Base-by-base conservation (phyloP, 2,113 vertebrate genomes). In the Gnathonemus longibarbis region DNA sequence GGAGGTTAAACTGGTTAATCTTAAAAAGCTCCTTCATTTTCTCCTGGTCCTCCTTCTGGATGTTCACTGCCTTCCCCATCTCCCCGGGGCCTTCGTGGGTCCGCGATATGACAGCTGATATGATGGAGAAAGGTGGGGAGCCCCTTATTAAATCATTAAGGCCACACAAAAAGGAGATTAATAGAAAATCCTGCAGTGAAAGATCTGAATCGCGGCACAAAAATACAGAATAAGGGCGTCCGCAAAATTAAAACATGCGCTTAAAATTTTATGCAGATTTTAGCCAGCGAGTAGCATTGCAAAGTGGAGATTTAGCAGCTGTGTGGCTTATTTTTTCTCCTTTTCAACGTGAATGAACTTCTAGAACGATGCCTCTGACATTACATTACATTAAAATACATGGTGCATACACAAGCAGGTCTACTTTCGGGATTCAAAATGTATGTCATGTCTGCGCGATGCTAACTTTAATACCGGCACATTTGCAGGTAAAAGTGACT, bases 21-120 rank as follows among this genome's bases (percentile, higher is more conserved):
- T 99, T 99, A 91, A 99, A 99, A 17, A 99, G 95, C 91, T 99
- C 98, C 91, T 98, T 99, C 98, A 99, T 99, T 95, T 97, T 99
- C 92, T 99, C 98, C 93, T 99, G 98, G 52, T 99, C 96, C 2
- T 98, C 97, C 92, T 96, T 99, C 1, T 97, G 97, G 87, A 99
- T 97, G 83, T 97, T 94, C 62, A 99, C 98, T 0, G 98, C 97
- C 91, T 98, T 99, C 13, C 98, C 98, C 98, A 99, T 98, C 94
- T 99, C 98, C 46, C 98, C 98, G 0, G 98, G 98, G 6, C 98
- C 98, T 91, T 99, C 98, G 21, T 97, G 97, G 92, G 93, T 96
- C 90, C 98, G 96, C 31, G 98, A 99, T 90, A 99, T 99, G 6
- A 97, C 98, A 15, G 98, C 98, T 99, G 92, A 6, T 89, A 84